Base-by-base conservation (phyloP, 2,797 vertebrate species). In the Salarias fasciatus region DNA sequence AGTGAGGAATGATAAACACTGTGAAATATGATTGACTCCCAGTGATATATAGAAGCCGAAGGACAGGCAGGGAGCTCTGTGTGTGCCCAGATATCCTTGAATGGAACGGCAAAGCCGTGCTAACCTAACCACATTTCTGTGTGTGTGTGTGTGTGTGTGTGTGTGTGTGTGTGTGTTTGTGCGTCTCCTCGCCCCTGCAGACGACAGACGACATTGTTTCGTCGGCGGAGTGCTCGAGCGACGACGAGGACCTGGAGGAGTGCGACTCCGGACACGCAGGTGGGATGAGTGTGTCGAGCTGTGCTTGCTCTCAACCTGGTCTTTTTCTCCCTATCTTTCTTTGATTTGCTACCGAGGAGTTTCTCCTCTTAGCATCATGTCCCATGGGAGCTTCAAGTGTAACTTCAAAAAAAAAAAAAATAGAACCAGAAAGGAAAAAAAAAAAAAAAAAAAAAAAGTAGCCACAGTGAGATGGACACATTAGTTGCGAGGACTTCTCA, bases 221-320 rank as follows among this genome's bases (percentile, higher is more conserved):
- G 5, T 99, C 97, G 13, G 97, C 97, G 6, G 97, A 99, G 88
- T 99, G 97, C 90, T 97, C 96, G 80, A 98, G 96, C n/a, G 97
- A 99, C 24, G 97, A 99, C 50, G 97, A 99, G 92, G 97, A 99
- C 90, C 93, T 98, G 85, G 95, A 97, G 64, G 97, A 99, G 90
- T 99, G 97, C 88, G 97, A 99, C 50, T 95, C 95, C 1, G 97
- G 96, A 94, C 92, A 92, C 35, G 93, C 96, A 99, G 97, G 97
- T 99, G 97, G 95, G 97, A 94, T 95, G 94, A 94, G 93, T 96
- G 95, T 96, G 95, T 95, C 89, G 88, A 93, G 72, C 91, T 94
- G 93, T 93, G 95, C 95, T 95, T 93, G 91, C 92, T 89, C 82
- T 76, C 8, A 35, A 86, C 70, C 76, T 85, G 83, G 84, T 92